A percentile compares a stretch with the other conserved stretches of the same genome.
Conservation (phyloP, 1,140 invertebrate species). For the Amphibalanus amphitrite region DNA sequence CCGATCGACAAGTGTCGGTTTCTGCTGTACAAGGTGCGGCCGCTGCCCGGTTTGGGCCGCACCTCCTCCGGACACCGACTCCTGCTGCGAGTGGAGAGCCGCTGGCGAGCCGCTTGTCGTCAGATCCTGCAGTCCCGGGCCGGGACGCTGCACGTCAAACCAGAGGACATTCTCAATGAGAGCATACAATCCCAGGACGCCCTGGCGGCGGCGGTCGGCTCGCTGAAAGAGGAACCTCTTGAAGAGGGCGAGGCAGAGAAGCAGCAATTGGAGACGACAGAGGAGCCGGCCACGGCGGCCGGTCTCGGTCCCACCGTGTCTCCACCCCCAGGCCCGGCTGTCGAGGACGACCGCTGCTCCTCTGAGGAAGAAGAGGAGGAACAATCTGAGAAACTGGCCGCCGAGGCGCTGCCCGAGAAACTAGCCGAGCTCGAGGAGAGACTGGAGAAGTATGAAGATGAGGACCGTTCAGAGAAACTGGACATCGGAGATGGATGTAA, state of each 20-base stretch:
- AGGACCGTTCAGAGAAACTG: background rate
- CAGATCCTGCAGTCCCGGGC: constrained; percentile 3
- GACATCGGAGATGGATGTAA: background rate
- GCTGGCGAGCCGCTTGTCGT: background rate
- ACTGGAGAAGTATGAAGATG: constrained; percentile 5
- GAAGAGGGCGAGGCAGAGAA: constrained; percentile 4
- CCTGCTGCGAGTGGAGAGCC: constrained; percentile 6
- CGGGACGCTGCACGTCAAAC: constrained; percentile 4
- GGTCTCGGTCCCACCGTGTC: background rate
- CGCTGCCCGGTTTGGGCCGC: too few relatives aligned
- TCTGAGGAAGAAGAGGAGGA: constrained; percentile 7
- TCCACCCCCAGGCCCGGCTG: background rate
- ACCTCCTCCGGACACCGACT: constrained; percentile 4
- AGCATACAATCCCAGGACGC: constrained; percentile 10
- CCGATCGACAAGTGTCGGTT: constrained; percentile 59
- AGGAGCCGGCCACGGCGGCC: background rate
- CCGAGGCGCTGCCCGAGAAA: constrained; percentile 8
- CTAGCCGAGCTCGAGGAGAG: background rate
- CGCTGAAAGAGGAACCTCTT: background rate
- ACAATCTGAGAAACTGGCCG: background rate
- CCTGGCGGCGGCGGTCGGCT: background rate
- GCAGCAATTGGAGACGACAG: background rate
- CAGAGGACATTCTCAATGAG: constrained; percentile 15
- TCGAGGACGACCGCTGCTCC: too few relatives aligned
- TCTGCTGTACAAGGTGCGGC: too few relatives aligned